Conservation (phyloP, 2,888 invertebrate genomes). For the Xanthorhoe spadicearia region DNA sequence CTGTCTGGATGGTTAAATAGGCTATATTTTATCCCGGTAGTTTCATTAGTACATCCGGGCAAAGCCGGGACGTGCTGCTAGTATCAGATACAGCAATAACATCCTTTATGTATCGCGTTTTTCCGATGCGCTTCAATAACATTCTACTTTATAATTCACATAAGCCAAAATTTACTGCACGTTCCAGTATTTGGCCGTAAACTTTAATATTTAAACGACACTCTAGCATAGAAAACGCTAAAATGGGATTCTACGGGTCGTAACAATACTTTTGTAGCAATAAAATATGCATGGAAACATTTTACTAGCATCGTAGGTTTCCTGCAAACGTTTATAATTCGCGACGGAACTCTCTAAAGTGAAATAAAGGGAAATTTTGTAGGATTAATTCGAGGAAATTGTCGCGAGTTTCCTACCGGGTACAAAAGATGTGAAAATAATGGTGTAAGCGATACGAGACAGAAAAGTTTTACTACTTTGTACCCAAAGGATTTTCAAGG, state of each 20-base stretch:
- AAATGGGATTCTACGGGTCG: slow-evolving; percentile 32
- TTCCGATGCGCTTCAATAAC: slow-evolving; percentile 11
- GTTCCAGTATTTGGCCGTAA: slow-evolving; percentile 44
- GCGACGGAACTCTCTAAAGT: neutral
- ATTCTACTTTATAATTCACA: slow-evolving; percentile 47
- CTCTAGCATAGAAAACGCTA: slow-evolving; percentile 35
- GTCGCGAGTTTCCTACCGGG: neutral
- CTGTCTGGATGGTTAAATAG: too few relatives aligned
- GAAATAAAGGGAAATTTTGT: neutral
- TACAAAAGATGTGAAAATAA: neutral
- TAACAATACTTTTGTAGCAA: slow-evolving; percentile 26
- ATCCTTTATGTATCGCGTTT: neutral
- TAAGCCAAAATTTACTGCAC: slow-evolving; percentile 47
- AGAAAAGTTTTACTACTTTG: too few relatives aligned
- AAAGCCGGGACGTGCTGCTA: too few relatives aligned
- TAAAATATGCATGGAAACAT: slow-evolving; percentile 28
- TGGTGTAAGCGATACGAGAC: too few relatives aligned
- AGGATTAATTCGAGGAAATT: neutral
- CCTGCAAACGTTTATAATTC: slow-evolving; percentile 6
- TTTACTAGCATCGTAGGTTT: slow-evolving; percentile 5
- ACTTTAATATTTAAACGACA: slow-evolving; percentile 50
- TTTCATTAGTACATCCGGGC: too few relatives aligned
- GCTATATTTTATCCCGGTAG: too few relatives aligned
- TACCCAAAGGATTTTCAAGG: too few relatives aligned
- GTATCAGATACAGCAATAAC: neutral